Conservation (phyloP, 2,113 vertebrate species). For the Rutilus rutilus region DNA sequence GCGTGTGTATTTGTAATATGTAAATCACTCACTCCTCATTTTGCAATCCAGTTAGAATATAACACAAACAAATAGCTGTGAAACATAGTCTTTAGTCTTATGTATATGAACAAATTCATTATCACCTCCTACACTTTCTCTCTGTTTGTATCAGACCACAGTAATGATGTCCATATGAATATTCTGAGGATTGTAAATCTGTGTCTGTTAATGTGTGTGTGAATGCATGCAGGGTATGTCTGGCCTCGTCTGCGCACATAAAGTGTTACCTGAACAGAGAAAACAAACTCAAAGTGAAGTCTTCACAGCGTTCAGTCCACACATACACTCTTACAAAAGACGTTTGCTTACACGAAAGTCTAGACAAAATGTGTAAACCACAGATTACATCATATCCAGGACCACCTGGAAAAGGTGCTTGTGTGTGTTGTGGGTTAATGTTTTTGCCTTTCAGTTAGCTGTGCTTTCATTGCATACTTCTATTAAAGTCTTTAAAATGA, state of each 20-base stretch:
- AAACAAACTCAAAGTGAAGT: slow-evolving; percentile 7
- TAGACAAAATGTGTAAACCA: slow-evolving; percentile 33
- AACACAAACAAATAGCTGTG: no score
- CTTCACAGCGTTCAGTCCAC: neutral
- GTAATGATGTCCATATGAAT: neutral
- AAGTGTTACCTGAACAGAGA: slow-evolving; percentile 25
- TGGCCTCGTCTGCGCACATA: slow-evolving; percentile 1
- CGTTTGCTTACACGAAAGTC: slow-evolving; percentile 13
- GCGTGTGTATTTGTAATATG: no score
- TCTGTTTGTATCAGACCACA: no score
- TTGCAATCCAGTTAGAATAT: no score
- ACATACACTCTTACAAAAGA: slow-evolving; percentile 14
- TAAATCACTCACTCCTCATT: no score
- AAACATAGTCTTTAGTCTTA: no score
- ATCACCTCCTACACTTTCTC: no score
- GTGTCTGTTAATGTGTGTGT: no score
- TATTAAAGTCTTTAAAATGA: neutral
- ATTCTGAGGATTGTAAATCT: neutral
- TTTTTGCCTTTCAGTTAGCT: neutral
- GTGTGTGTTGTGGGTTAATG: slow-evolving; percentile 1
- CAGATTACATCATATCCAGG: slow-evolving; percentile 9
- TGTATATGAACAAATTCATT: no score
- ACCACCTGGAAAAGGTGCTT: slow-evolving; percentile 43
- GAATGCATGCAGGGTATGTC: slow-evolving; percentile 21
- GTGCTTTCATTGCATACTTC: neutral